Evolutionary conservation across 2,797 vertebrate species (phyloP).

Genomic region (Poecilia gillii): DNA sequence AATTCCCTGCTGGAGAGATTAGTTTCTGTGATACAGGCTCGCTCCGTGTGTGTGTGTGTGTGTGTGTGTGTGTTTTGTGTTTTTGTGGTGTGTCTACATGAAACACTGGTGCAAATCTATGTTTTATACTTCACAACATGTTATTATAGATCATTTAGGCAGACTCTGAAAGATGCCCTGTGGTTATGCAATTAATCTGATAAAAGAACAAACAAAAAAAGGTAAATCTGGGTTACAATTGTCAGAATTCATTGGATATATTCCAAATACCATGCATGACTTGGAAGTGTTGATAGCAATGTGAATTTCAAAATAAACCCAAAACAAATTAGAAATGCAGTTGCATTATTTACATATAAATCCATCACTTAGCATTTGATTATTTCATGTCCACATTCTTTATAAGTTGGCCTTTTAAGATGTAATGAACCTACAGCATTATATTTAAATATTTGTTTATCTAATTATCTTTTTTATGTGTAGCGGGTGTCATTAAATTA

Average conservation of each 20-base stretch:
- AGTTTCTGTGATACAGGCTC: constrained; percentile 44
- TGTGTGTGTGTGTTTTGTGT: background rate
- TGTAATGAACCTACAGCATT: background rate
- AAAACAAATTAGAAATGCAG: background rate
- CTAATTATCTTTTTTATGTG: too few species aligned
- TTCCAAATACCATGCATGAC: background rate
- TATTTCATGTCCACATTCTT: background rate
- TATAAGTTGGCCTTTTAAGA: background rate
- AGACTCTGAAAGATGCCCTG: background rate
- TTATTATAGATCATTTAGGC: background rate
- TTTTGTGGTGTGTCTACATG: background rate
- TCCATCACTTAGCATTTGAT: background rate
- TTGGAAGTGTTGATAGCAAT: background rate
- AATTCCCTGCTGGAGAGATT: constrained; percentile 64
- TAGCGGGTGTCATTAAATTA: too few species aligned
- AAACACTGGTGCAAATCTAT: background rate
- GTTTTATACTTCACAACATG: background rate
- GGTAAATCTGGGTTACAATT: background rate
- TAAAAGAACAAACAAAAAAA: background rate
- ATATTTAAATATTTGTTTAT: background rate
- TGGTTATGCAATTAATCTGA: background rate
- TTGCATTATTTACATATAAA: background rate
- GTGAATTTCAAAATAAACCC: background rate
- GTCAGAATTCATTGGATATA: background rate
- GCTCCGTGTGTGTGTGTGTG: background rate